A percentile compares a stretch with the other conserved stretches of the same genome.
phyloP scores from a whole-genome alignment of 2,113 vertebrate genomes.

The Sterrhoptilus dennistouni region DNA sequence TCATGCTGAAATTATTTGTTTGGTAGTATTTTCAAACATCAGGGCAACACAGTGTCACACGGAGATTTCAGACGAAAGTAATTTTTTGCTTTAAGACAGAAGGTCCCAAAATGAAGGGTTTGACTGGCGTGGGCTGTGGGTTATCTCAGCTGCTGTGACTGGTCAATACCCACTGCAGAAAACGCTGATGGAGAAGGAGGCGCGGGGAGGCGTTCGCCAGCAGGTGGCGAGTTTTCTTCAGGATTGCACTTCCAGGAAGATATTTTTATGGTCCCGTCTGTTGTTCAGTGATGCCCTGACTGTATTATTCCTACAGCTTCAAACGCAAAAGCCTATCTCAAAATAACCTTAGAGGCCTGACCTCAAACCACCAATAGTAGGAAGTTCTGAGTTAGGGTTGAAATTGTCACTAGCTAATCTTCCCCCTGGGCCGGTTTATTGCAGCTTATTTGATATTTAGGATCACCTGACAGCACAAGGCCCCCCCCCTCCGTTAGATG shows the following conservation, averaged over 20 bases:
- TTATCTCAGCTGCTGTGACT: background rate
- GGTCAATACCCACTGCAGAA: background rate
- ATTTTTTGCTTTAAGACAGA: background rate
- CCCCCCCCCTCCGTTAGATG: background rate
- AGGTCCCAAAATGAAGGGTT: background rate
- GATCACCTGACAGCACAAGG: background rate
- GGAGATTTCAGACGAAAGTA: background rate
- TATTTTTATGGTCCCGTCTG: background rate
- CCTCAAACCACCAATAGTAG: background rate
- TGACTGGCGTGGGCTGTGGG: background rate
- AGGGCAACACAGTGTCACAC: background rate
- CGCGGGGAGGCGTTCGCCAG: constrained; percentile 6
- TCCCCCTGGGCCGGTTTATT: background rate
- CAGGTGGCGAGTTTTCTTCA: constrained; percentile 79
- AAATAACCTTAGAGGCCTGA: constrained; percentile 10
- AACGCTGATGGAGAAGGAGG: background rate
- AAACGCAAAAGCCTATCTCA: background rate
- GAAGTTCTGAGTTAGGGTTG: background rate
- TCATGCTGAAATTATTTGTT: background rate
- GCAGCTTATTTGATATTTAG: background rate
- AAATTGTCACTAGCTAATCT: background rate
- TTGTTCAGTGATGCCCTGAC: background rate
- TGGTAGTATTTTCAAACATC: background rate
- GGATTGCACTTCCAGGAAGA: background rate
- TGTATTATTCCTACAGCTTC: background rate